Evolutionary conservation across 2,113 vertebrate genomes (phyloP).

Genomic region (Leiothrix lutea): DNA sequence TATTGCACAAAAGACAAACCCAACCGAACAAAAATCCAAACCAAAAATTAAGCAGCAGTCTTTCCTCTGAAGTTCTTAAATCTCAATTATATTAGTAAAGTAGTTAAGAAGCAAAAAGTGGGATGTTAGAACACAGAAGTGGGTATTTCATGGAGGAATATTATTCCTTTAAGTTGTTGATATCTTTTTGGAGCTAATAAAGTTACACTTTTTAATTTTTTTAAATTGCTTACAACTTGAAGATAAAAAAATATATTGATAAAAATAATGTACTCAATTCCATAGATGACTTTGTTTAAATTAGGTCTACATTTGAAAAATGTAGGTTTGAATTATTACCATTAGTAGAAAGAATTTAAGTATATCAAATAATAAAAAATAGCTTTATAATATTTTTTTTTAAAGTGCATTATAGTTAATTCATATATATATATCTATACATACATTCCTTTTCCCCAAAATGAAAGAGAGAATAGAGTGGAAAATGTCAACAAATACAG

Average conservation of each 20-base stretch:
- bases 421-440: not conserved
- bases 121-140: not conserved
- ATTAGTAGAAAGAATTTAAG: not conserved
- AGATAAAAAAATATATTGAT: not conserved
- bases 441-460: not conserved
- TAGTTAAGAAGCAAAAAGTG: not conserved
- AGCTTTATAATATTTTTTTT: not conserved
- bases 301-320: not conserved
- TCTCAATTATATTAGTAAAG: not conserved
- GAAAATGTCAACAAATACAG: not conserved
- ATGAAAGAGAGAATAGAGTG: not conserved
- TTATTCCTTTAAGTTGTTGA: not conserved
- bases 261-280: not conserved
- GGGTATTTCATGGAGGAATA: not conserved
- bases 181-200: not conserved
- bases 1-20: not conserved
- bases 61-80: not conserved
- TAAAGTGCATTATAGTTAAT: not conserved
- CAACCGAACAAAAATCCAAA: not conserved
- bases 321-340: not conserved
- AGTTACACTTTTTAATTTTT: not conserved
- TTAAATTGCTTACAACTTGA: not conserved
- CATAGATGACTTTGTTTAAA: not conserved
- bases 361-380: not conserved
- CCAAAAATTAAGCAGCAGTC: not conserved